phyloP scores from a whole-genome alignment of 92 coral and sea anemone species.

The Virgularia gustaviana region DNA sequence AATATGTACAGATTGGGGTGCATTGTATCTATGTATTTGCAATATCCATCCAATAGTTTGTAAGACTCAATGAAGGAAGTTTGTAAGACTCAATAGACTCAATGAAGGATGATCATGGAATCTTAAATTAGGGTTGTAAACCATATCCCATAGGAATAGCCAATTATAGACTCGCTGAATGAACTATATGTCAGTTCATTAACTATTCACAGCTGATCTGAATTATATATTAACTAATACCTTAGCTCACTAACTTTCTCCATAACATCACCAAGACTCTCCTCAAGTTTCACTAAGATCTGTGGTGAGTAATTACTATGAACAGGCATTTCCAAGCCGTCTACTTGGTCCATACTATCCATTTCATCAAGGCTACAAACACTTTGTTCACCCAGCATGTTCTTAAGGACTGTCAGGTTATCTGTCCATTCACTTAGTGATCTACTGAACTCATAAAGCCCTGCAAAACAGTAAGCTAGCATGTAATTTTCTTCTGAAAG shows the following conservation, averaged over 20 bases:
- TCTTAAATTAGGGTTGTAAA: too few species aligned
- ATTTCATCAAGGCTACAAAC: background rate
- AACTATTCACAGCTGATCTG: too few species aligned
- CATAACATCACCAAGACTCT: slow-evolving; percentile 16
- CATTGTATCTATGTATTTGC: too few species aligned
- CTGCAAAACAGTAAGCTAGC: background rate
- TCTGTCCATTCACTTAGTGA: slow-evolving; percentile 22
- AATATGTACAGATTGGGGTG: too few species aligned
- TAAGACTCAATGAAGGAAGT: too few species aligned
- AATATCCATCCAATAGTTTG: too few species aligned
- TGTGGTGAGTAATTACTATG: background rate
- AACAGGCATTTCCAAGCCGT: slow-evolving; percentile 27
- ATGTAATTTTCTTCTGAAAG: too few species aligned
- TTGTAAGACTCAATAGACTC: too few species aligned
- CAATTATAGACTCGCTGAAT: too few species aligned
- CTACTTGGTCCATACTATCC: slow-evolving; percentile 15
- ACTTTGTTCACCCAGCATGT: background rate
- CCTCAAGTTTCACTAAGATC: slow-evolving; percentile 21
- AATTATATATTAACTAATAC: too few species aligned
- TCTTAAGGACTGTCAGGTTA: slow-evolving; percentile 8
- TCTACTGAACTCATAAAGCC: slow-evolving; percentile 5
- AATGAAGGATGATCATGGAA: too few species aligned
- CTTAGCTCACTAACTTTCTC: slow-evolving; percentile 17
- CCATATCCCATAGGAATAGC: too few species aligned
- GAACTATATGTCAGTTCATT: background rate